Conservation (phyloP, 2,888 invertebrate genomes). For the Nomada flava region DNA sequence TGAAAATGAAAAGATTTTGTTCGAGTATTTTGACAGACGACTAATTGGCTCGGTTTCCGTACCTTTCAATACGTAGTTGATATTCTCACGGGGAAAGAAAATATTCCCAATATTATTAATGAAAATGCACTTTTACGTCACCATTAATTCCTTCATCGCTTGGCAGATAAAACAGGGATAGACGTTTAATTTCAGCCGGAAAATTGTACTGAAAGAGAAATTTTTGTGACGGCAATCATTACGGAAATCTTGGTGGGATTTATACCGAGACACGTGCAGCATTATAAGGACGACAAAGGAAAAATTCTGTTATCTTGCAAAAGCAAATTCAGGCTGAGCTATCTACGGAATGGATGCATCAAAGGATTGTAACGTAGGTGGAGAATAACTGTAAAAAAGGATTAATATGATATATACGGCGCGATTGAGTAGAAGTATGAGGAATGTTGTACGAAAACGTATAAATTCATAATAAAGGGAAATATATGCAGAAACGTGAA, state of each 20-base stretch:
- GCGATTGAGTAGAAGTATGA: background rate
- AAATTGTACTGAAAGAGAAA: background rate
- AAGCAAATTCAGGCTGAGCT: background rate
- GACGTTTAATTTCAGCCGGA: background rate
- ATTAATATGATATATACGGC: background rate
- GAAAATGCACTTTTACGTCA: background rate
- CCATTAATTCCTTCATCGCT: background rate
- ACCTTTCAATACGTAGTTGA: no score
- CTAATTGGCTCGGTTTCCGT: background rate
- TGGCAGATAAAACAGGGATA: background rate
- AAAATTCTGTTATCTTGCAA: background rate
- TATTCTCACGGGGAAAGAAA: no score
- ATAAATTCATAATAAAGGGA: background rate
- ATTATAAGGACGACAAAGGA: background rate
- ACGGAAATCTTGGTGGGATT: background rate
- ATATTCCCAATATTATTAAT: conserved; percentile 2
- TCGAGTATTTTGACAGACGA: no score
- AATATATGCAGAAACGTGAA: background rate
- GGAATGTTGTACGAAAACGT: background rate
- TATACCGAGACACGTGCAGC: background rate
- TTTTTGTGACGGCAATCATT: background rate
- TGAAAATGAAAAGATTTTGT: no score
- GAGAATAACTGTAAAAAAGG: background rate
- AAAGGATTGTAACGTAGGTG: background rate
- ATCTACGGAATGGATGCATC: background rate